Base-by-base conservation (phyloP, 2,113 vertebrate species). In the Pygoscelis antarcticus region DNA sequence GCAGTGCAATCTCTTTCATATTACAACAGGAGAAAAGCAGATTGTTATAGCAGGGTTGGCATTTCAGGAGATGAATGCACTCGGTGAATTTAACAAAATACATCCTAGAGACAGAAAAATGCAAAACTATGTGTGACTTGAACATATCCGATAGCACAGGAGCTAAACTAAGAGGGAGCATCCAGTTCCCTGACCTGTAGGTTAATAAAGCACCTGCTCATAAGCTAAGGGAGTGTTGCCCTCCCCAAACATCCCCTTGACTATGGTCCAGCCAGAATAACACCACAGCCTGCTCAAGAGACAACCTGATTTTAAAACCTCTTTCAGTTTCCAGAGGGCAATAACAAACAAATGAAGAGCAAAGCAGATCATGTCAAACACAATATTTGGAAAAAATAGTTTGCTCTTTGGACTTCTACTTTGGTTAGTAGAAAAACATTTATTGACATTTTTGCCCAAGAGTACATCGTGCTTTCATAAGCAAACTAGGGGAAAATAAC, bases 311-410 rank as follows among this genome's bases (percentile, higher is more conserved):
- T 68, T 36, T 23, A 32, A 64, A 65, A 42, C 8, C 13, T 14
- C 44, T 64, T 91, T 20, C 71, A 14, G 34, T 55, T 86, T 55
- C 79, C 49, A 47, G 42, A 49, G 27, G 32, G 34, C 61, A 70
- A 29, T 16, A 77, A 46, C 11, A 54, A 76, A 75, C 13, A 32
- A 54, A 57, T 3, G 30, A 34, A 44, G 42, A 65, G 80, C 16
- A 57, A 58, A 71, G 74, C 17, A 51, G 60, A 64, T 38, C 9
- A 8, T 0, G 0, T 25, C 12, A 47, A 65, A 60, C 0, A 0
- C 3, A 38, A 38, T 2, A 11, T 47, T 58, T 71, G 42, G 55
- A 44, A 55, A 69, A 84, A 78, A 8, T 1, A 25, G 6, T 54
- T 90, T 44, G 20, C 47, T 51, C n/a, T 54, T 42, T 23, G 21